These are phyloP conservation scores for Odontomyia ornata DNA, from an alignment of 2,888 invertebrate genomes.

Conservation along the genomic window DNA sequence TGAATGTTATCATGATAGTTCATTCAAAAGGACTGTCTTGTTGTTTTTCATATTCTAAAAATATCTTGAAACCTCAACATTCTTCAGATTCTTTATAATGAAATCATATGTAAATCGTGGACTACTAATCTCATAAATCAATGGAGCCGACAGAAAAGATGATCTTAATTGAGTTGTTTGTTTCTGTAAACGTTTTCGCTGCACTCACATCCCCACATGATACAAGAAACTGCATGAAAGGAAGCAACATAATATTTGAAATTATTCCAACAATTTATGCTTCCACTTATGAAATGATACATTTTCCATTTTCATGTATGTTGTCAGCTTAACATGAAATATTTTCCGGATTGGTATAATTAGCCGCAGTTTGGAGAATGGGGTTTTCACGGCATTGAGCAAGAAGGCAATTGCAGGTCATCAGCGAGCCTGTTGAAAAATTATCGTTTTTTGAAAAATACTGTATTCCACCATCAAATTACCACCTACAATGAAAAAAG, in stretches of 20 bases:
- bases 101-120: background rate
- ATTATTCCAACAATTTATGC: background rate
- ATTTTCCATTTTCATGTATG: conserved; percentile 8
- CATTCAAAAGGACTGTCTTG: no score
- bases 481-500: no score
- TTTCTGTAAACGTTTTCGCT: background rate
- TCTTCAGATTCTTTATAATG: background rate
- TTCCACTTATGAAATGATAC: background rate
- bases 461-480: no score
- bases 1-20: no score
- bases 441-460: no score
- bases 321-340: background rate
- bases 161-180: conserved; percentile 5
- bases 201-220: background rate
- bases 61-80: no score
- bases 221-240: no score
- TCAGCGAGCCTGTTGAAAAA: no score
- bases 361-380: background rate
- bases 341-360: background rate
- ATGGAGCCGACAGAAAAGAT: background rate
- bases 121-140: background rate
- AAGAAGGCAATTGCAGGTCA: no score
- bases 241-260: background rate
- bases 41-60: no score
- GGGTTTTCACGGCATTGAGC: no score